Conservation (phyloP, 1,140 invertebrate species). For the Trypoxylus dichotomus region DNA sequence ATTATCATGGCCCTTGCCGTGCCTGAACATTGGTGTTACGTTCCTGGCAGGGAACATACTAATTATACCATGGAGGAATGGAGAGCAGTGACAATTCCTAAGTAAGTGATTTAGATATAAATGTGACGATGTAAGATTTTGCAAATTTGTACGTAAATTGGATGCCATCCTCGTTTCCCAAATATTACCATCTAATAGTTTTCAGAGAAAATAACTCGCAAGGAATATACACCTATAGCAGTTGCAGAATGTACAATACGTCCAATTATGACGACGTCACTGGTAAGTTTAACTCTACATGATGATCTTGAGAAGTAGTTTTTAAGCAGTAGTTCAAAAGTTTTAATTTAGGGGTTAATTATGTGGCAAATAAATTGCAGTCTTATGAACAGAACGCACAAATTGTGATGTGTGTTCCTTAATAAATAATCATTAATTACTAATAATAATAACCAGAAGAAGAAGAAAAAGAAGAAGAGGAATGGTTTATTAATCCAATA, state of each 20-base stretch:
- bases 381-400: no score
- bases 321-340: no score
- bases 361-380: no score
- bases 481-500: no score
- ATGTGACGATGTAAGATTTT: background rate
- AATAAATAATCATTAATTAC: no score
- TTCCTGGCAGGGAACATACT: conserved; percentile 54
- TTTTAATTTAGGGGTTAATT: no score
- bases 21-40: conserved; percentile 61
- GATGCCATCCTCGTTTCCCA: background rate
- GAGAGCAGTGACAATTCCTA: conserved; percentile 56
- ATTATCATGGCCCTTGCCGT: conserved; percentile 57
- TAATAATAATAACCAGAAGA: no score
- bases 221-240: conserved; percentile 1
- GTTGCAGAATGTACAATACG: conserved; percentile 34
- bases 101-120: conserved; percentile 43
- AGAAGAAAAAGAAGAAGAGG: no score
- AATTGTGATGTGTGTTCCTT: no score
- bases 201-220: conserved; percentile 31
- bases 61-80: conserved; percentile 56
- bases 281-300: conserved; percentile 1
- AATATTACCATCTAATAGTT: conserved; percentile 25
- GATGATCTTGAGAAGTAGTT: background rate
- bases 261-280: background rate
- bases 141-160: background rate